A percentile compares a stretch with the other conserved stretches of the same genome.
These are phyloP conservation scores for Apostichopus japonicus DNA, from an alignment of 35 echinoderm and acorn worm genomes.

Conservation along the genomic window DNA sequence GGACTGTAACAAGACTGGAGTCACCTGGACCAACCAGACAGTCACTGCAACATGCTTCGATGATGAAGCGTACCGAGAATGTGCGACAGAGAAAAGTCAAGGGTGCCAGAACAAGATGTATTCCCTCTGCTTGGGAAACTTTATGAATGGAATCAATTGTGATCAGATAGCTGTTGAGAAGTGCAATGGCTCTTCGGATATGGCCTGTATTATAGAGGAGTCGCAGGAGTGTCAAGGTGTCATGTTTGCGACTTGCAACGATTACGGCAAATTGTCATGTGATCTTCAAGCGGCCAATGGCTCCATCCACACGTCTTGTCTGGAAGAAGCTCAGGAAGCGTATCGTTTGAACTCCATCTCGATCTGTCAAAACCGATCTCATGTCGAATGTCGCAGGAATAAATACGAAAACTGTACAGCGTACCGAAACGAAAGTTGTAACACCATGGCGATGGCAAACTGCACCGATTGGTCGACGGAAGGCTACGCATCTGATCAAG, in stretches of 20 bases:
- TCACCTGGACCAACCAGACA: constrained; percentile 42
- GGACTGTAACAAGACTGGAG: constrained; percentile 51
- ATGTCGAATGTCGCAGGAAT: background rate
- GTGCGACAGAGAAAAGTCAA: background rate
- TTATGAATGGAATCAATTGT: constrained; percentile 16
- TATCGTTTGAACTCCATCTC: background rate
- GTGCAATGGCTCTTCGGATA: background rate
- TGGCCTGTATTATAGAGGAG: background rate
- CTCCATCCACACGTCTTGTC: constrained; percentile 22
- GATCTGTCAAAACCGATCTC: background rate
- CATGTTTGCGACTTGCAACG: constrained; percentile 4
- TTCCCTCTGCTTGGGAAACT: constrained; percentile 15
- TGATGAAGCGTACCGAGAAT: constrained; percentile 5
- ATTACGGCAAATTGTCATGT: constrained; percentile 1
- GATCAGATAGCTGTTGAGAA: background rate
- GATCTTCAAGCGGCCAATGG: background rate
- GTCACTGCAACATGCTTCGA: constrained; percentile 17
- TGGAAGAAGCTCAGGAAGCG: constrained; percentile 24
- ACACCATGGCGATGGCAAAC: background rate
- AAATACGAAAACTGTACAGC: constrained; percentile 4
- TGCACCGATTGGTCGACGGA: background rate
- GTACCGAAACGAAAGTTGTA: background rate
- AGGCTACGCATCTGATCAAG: background rate
- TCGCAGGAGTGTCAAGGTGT: background rate
- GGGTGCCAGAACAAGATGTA: constrained; percentile 46